Base-by-base conservation (phyloP, 2,888 invertebrate species). In the Lucinisca nassula region DNA sequence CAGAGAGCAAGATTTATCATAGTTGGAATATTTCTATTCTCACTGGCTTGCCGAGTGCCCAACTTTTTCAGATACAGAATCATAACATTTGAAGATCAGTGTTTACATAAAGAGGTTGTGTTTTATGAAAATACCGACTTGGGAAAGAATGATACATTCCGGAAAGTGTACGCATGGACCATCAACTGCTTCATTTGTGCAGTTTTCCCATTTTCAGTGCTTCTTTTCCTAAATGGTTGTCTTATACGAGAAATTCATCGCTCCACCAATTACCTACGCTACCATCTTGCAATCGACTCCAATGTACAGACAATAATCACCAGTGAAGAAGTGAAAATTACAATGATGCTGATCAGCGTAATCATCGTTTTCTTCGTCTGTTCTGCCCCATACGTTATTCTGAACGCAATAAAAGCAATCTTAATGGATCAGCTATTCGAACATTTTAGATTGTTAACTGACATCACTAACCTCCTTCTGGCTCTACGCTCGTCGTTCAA, bases 281-380 rank as follows among this genome's bases (percentile, higher is more conserved):
- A 93, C 45, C 94, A 93, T 85, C 88, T 95, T 21, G 92, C 91
- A 14, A 91, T 90, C 35, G 91, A 92, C 74, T 92, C 92, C 0
- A 90, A 89, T 24, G 90, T 93, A 49, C 92, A 92, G 74, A 93
- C 92, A n/a, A 90, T 93, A 49, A 93, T 95, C 24, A 93, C 94
- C 12, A 86, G 92, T 32, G 96, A 96, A 88, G 94, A 96, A 88
- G 87, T 94, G 17, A 95, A 95, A 89, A 94, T 96, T 40, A 96
- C 95, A 10, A 87, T 95, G 76, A 96, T 96, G 96, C 86, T 96
- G 24, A 93, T 96, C 58, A 93, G 93, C 67, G 94, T 96, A 75
- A 93, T 95, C 40, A 90, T 95, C 37, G 95, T 95, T n/a, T 96
- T 95, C 89, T 95, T 95, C 89, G 77, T 95, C 67, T 95, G 95